Base-by-base conservation (phyloP, 2,797 vertebrate species). In the Coranthus polyacanthus region DNA sequence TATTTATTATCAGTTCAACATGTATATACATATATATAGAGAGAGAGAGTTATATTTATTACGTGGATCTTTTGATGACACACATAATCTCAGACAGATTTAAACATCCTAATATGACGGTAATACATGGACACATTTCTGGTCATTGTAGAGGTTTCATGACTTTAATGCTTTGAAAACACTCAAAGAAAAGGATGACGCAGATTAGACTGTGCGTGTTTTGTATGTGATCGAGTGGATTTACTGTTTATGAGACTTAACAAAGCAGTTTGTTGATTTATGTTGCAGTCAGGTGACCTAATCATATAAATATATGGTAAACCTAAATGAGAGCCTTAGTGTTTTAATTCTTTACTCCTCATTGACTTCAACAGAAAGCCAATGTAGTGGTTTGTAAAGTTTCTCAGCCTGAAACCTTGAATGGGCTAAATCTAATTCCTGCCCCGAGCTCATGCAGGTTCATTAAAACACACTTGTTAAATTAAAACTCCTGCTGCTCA, bases 401-500 rank as follows among this genome's bases (percentile, higher is more conserved):
- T 65, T 57, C 53, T 68, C 21, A 8, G 15, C 20, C 37, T 52
- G 62, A 58, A 62, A 58, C 20, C 45, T 46, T 49, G 70, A 74
- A 67, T 29, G 8, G 61, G 60, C 41, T 46, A 13, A 67, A 82
- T 74, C 29, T 46, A 12, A 83, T 83, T 72, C 36, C 49, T 68
- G 54, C 56, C 55, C 42, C 11, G 51, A 75, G 68, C 74, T 59
- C 68, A 46, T 18, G 67, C 52, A 72, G 70, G 42, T 81, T 81
- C 75, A 79, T 77, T 82, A 80, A 79, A 70, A 42, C 38, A 20
- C 0, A 15, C 68, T 52, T 46, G 67, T 75, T 62, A 70, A 75
- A 78, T 75, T 60, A 67, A 77, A 75, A 63, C 71, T 47, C 64
- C 74, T 59, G 58, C 79, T 74, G 77, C 44, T 81, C 26, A 46